phyloP scores from a whole-genome alignment of 37 sponge, comb jelly and placozoan species.

The Theonella swinhoei region DNA sequence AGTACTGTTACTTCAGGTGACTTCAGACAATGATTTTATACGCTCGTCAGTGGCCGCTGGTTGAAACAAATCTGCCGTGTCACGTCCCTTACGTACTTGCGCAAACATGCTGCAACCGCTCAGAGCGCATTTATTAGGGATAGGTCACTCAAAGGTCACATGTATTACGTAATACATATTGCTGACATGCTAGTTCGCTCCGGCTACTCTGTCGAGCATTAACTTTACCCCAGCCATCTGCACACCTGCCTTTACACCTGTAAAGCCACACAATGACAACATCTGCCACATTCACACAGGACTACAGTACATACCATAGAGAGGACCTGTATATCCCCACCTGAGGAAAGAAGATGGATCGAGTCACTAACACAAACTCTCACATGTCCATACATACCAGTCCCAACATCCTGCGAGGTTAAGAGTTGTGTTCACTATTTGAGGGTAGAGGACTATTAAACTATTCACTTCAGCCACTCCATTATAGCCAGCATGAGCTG shows the following conservation, averaged over 20 bases:
- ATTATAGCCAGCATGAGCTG: conserved; percentile 50
- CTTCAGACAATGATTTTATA: too few species aligned
- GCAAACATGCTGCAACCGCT: not conserved
- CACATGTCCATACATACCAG: conserved; percentile 39
- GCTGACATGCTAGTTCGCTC: not conserved
- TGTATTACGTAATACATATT: not conserved
- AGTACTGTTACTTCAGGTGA: too few species aligned
- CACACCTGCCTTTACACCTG: conserved; percentile 54
- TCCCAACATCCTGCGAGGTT: conserved; percentile 78
- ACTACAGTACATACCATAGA: conserved; percentile 36
- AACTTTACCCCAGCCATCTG: conserved; percentile 60
- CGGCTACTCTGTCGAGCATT: conserved; percentile 58
- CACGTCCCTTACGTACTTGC: too few species aligned
- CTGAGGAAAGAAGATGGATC: not conserved
- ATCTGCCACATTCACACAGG: not conserved
- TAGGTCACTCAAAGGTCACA: too few species aligned
- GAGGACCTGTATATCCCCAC: conserved; percentile 62
- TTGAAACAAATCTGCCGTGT: too few species aligned
- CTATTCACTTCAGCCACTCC: conserved; percentile 58
- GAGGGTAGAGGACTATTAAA: conserved; percentile 70
- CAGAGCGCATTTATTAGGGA: not conserved
- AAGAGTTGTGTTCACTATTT: conserved; percentile 20
- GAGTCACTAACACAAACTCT: not conserved
- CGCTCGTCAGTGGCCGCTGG: too few species aligned
- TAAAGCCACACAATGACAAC: not conserved